Conservation (phyloP, 2,888 invertebrate species). For the Perizoma affinitatum region DNA sequence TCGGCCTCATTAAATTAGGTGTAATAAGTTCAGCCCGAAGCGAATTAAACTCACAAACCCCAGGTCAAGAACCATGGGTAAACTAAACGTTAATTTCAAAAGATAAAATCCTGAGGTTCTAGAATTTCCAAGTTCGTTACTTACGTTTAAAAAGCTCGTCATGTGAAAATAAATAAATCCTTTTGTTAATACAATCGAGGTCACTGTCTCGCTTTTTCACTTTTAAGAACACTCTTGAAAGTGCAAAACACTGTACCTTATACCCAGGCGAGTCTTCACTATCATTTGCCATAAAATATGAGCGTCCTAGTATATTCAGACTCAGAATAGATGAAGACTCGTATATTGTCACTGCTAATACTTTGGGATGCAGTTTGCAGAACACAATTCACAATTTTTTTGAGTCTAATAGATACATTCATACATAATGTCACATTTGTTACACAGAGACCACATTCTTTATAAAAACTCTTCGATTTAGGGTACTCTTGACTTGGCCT, state of each 20-base stretch:
- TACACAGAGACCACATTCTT: too few relatives aligned
- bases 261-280: slow-evolving; percentile 44
- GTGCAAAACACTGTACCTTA: slow-evolving; percentile 53
- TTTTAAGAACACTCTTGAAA: slow-evolving; percentile 39
- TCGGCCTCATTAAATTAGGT: too few relatives aligned
- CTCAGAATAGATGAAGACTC: slow-evolving; percentile 38
- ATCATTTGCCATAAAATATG: slow-evolving; percentile 53
- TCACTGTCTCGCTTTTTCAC: slow-evolving; percentile 16
- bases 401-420: too few relatives aligned
- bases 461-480: too few relatives aligned
- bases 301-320: slow-evolving; percentile 45
- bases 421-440: too few relatives aligned
- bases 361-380: slow-evolving; percentile 5
- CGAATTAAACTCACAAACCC: too few relatives aligned
- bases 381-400: too few relatives aligned
- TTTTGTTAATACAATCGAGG: slow-evolving; percentile 1
- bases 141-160: background rate
- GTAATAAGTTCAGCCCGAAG: too few relatives aligned
- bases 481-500: too few relatives aligned
- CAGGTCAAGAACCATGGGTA: too few relatives aligned
- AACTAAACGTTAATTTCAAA: too few relatives aligned
- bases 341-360: slow-evolving; percentile 5
- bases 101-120: background rate
- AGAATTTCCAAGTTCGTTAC: background rate
- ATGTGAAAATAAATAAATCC: slow-evolving; percentile 3